Evolutionary conservation across 2,888 invertebrate species (phyloP).

Genomic region (Romanomermis culicivorax): DNA sequence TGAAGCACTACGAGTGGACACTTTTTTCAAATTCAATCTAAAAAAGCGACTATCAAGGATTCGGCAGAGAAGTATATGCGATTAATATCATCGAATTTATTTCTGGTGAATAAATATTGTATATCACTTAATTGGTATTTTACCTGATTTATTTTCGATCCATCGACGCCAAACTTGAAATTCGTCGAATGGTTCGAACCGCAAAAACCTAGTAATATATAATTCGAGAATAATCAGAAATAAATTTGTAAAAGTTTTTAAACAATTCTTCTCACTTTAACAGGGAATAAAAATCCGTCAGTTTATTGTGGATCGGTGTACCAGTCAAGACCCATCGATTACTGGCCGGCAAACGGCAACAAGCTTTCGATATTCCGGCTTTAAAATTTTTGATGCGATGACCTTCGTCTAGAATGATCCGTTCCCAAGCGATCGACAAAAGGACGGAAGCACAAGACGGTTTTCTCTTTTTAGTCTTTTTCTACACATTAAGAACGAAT

Average conservation of each 20-base stretch:
- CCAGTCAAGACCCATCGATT: slow-evolving; percentile 66
- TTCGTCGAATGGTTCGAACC: slow-evolving; percentile 71
- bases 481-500: no score
- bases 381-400: slow-evolving; percentile 74
- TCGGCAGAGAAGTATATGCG: no score
- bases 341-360: slow-evolving; percentile 41
- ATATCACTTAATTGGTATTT: no score
- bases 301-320: slow-evolving; percentile 78
- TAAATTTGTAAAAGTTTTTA: neutral
- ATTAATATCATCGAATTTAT: no score
- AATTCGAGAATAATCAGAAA: slow-evolving; percentile 2
- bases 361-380: slow-evolving; percentile 47
- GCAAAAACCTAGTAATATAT: slow-evolving; percentile 43
- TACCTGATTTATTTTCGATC: slow-evolving; percentile 59
- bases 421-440: slow-evolving; percentile 52
- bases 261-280: slow-evolving; percentile 23
- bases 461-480: neutral
- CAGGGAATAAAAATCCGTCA: slow-evolving; percentile 40
- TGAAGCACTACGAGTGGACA: no score
- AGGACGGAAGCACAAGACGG: slow-evolving; percentile 11
- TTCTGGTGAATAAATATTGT: no score
- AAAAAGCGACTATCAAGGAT: no score
- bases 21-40: no score
- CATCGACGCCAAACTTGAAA: slow-evolving; percentile 70
- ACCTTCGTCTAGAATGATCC: slow-evolving; percentile 77